Base-by-base conservation (phyloP, 1,140 invertebrate species). In the Drosophila obscura region DNA sequence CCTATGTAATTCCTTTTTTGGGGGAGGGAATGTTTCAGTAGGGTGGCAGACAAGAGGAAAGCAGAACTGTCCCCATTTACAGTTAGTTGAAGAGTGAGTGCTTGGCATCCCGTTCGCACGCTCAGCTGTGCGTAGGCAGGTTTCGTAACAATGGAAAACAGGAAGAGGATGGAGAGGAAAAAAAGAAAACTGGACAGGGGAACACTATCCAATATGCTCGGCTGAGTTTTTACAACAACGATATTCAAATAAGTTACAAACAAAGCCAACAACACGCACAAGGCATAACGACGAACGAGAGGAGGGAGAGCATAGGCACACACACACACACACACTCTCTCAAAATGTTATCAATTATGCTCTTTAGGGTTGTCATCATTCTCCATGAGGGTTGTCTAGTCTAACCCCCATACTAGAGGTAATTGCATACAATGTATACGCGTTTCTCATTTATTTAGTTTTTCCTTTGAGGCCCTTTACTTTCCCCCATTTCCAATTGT, bases 291-390 rank as follows among this genome's bases (percentile, higher is more conserved):
- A 58, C 55, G 48, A 67, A 28, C 24, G 31, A 28, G 31, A 24
- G 35, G 60, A 19, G 39, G 44, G 35, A 48, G 35, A 48, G 39
- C 15, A 45, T 2, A 31, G 35, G 50, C 9, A 16, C 8, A 46
- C 53, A 31, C 15, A 41, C 43, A n/a, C 44, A 73, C 35, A 53
- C n/a, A n/a, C 31, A 43, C 19, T 31, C 24, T 55, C 39, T 59
- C 53, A 61, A 72, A 39, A 57, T 58, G 48, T 85, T 85, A 85
- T 85, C 69, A 85, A 78, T 88, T 85, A 76, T 87, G 65, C 31
- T 77, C 50, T 44, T 51, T 57, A 82, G 80, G 81, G 81, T 81
- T 81, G 77, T 65, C 82, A 63, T 56, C 43, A 39, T 39, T 13
- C 16, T 49, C 16, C 28, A 26, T 26, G 31, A 44, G 46, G 69